These are phyloP conservation scores for Danaus chrysippus DNA, from an alignment of 2,888 invertebrate species.

Conservation along the genomic window DNA sequence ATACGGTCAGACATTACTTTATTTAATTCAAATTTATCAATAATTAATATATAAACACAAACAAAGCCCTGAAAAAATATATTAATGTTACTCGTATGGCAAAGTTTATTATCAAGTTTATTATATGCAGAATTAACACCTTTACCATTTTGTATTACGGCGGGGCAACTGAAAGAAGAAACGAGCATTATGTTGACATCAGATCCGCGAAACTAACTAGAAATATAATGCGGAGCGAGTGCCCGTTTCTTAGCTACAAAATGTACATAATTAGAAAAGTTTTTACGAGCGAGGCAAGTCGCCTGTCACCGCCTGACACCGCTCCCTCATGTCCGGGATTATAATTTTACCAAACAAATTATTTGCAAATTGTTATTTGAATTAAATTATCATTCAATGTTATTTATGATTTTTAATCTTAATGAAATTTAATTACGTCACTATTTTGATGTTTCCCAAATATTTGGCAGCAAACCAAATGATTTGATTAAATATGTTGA, in stretches of 20 bases:
- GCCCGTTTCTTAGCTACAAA: slow-evolving; percentile 67
- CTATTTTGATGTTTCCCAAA: slow-evolving; percentile 10
- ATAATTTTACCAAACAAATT: slow-evolving; percentile 68
- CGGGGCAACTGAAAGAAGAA: slow-evolving; percentile 27
- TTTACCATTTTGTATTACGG: slow-evolving; percentile 12
- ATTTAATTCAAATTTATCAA: too few species aligned
- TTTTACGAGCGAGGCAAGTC: slow-evolving; percentile 70
- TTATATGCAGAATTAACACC: slow-evolving; percentile 11
- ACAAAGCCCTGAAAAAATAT: too few species aligned
- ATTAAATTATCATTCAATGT: slow-evolving; percentile 21
- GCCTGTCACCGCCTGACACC: slow-evolving; percentile 66
- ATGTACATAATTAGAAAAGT: slow-evolving; percentile 78
- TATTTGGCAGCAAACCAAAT: slow-evolving; percentile 14
- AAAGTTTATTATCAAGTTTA: slow-evolving; percentile 1
- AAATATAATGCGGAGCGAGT: slow-evolving; percentile 65
- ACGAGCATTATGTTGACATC: slow-evolving; percentile 45
- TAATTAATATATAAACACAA: too few species aligned
- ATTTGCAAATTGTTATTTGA: slow-evolving; percentile 63
- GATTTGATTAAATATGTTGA: slow-evolving; percentile 11
- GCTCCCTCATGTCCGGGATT: slow-evolving; percentile 66
- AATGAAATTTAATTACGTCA: slow-evolving; percentile 3
- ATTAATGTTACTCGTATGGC: neutral
- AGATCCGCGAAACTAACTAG: slow-evolving; percentile 67
- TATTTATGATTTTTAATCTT: slow-evolving; percentile 15
- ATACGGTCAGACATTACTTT: too few species aligned